A percentile compares a stretch with the other conserved stretches of the same genome.
Evolutionary conservation across 1,140 invertebrate species (phyloP).

Genomic region (Lepidotrigona ventralis): DNA sequence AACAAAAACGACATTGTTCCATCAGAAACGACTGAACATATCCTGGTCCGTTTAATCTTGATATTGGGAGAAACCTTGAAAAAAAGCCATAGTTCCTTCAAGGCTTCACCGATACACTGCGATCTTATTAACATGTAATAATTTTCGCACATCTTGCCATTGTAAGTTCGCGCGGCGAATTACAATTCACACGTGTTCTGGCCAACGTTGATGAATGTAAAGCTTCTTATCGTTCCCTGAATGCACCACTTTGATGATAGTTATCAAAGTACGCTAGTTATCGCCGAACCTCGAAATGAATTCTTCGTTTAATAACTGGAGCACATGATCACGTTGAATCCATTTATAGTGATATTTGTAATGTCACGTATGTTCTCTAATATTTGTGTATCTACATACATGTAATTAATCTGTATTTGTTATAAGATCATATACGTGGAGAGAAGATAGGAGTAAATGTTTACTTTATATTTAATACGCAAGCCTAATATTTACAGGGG

Average conservation of each 20-base stretch:
- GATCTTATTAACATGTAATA: constrained; percentile 30
- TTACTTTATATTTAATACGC: background rate
- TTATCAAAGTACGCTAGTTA: background rate
- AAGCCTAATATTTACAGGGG: background rate
- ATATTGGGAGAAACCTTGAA: constrained; percentile 16
- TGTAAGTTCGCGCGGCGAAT: constrained; percentile 39
- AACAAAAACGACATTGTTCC: constrained; percentile 25
- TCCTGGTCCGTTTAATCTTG: constrained; percentile 1
- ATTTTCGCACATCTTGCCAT: constrained; percentile 56
- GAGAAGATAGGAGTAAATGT: background rate
- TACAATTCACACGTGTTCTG: constrained; percentile 52
- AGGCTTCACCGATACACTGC: constrained; percentile 31
- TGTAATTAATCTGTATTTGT: background rate
- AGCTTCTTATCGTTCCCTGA: background rate
- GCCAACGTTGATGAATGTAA: constrained; percentile 1
- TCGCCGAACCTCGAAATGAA: too few species aligned
- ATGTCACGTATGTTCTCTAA: background rate
- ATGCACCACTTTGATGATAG: constrained; percentile 2
- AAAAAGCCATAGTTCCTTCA: constrained; percentile 21
- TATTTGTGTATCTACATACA: background rate
- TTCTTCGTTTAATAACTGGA: background rate
- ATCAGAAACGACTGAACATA: background rate
- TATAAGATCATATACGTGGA: background rate
- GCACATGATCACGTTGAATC: background rate
- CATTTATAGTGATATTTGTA: background rate